phyloP scores from a whole-genome alignment of 2,888 invertebrate species.

The Chirona hameri region DNA sequence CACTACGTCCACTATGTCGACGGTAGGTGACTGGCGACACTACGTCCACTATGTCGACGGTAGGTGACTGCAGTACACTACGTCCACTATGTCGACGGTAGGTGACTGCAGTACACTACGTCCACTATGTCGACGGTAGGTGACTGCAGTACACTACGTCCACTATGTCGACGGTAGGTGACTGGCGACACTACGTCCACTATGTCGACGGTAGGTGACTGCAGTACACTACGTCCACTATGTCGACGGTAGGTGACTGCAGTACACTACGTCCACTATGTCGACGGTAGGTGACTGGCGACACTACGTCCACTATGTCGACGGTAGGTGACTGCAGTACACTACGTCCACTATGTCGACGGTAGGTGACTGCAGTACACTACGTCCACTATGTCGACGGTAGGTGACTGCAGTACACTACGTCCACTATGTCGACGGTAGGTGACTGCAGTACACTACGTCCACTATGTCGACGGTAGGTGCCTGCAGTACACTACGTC shows the following conservation, averaged over 20 bases:
- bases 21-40: slow-evolving; percentile 63
- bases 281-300: slow-evolving; percentile 68
- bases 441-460: slow-evolving; percentile 60
- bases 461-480: slow-evolving; percentile 39
- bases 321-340: too few relatives aligned
- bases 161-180: slow-evolving; percentile 41
- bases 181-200: slow-evolving; percentile 79
- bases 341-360: slow-evolving; percentile 83
- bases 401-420: too few relatives aligned
- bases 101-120: too few relatives aligned
- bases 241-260: too few relatives aligned
- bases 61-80: slow-evolving; percentile 60
- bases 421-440: slow-evolving; percentile 71
- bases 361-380: slow-evolving; percentile 60
- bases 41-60: slow-evolving; percentile 80
- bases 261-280: slow-evolving; percentile 76
- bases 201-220: slow-evolving; percentile 68
- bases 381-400: too few relatives aligned
- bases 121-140: slow-evolving; percentile 68
- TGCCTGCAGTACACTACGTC: slow-evolving; percentile 79
- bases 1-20: slow-evolving; percentile 43
- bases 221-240: slow-evolving; percentile 54
- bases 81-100: too few relatives aligned
- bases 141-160: slow-evolving; percentile 60
- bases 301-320: slow-evolving; percentile 43